phyloP scores from a whole-genome alignment of 2,797 vertebrate species.

The Gallinago stenura region DNA sequence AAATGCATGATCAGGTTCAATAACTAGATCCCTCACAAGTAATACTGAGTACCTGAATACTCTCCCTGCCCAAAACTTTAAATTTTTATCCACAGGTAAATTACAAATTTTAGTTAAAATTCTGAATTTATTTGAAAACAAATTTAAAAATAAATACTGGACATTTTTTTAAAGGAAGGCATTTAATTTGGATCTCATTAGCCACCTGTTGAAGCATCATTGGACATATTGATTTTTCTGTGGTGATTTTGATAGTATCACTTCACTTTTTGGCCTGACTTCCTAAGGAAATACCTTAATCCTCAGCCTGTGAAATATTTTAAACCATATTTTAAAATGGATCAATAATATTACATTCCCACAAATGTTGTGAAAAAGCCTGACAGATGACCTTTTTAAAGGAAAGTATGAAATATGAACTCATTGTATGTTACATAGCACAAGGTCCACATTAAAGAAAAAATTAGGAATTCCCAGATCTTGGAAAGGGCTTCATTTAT shows the following conservation, averaged over 20 bases:
- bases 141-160: not conserved
- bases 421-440: not conserved
- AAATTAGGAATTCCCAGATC: not conserved
- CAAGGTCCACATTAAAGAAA: not conserved
- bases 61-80: not conserved
- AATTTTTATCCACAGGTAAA: not conserved
- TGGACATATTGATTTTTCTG: not conserved
- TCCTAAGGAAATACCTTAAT: not conserved
- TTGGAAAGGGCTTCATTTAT: accelerated
- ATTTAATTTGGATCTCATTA: not conserved
- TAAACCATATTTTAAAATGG: not conserved
- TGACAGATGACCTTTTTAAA: not conserved
- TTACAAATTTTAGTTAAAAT: not conserved
- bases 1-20: not conserved
- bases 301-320: not conserved
- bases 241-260: not conserved
- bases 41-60: not conserved
- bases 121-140: not conserved
- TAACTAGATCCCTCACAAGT: not conserved
- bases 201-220: not conserved
- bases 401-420: not conserved
- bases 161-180: not conserved
- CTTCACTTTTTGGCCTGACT: not conserved
- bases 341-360: not conserved
- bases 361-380: not conserved